phyloP scores from a whole-genome alignment of 2,113 vertebrate genomes.

The Greenwoodochromis staneri region DNA sequence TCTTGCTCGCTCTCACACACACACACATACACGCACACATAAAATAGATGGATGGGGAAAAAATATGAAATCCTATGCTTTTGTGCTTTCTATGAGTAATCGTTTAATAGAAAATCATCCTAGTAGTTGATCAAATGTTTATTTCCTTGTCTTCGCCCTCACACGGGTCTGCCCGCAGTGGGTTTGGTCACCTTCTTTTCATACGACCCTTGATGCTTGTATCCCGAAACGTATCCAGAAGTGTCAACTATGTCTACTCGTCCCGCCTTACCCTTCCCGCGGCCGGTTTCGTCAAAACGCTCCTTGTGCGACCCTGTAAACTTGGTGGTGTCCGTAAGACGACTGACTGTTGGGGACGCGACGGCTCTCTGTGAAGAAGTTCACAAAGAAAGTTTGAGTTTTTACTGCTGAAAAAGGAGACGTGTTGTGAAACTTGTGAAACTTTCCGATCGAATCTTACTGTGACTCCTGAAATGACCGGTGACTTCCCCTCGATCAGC shows the following conservation, averaged over 20 bases:
- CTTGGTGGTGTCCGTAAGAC: slow-evolving; percentile 89
- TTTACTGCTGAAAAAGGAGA: not conserved
- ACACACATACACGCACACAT: not conserved
- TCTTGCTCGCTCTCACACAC: not conserved
- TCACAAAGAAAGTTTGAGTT: not conserved
- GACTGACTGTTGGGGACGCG: slow-evolving; percentile 88
- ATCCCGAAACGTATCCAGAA: slow-evolving; percentile 91
- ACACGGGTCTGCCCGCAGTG: slow-evolving; percentile 57
- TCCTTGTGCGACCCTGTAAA: slow-evolving; percentile 97
- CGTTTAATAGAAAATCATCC: slow-evolving; percentile 54
- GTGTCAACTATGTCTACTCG: slow-evolving; percentile 88
- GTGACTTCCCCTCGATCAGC: slow-evolving; percentile 86
- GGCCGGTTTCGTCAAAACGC: slow-evolving; percentile 86
- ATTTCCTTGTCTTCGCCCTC: slow-evolving; percentile 31
- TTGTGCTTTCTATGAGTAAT: slow-evolving; percentile 64
- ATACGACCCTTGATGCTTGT: slow-evolving; percentile 91
- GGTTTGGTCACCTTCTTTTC: slow-evolving; percentile 87
- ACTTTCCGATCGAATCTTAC: slow-evolving; percentile 58
- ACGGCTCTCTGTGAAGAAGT: slow-evolving; percentile 77
- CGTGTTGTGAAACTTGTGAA: not conserved
- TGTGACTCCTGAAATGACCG: slow-evolving; percentile 88
- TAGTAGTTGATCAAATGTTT: slow-evolving; percentile 36
- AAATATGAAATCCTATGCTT: slow-evolving; percentile 58
- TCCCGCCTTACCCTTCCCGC: slow-evolving; percentile 89
- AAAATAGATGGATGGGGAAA: slow-evolving; percentile 46